These are phyloP conservation scores for Drosophila pseudotalamancana DNA, from an alignment of 2,888 invertebrate species.

Conservation along the genomic window DNA sequence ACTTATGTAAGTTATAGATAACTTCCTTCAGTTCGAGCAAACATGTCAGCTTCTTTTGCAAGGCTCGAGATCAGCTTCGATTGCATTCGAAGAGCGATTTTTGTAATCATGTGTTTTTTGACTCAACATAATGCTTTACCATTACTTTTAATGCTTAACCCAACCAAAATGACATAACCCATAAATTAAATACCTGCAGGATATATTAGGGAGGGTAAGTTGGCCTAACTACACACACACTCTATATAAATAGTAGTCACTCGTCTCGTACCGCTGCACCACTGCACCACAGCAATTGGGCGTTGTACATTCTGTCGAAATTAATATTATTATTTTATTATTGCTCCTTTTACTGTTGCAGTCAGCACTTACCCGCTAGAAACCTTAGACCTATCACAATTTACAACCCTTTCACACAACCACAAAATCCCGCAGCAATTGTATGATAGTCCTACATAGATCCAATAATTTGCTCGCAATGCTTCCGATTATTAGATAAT, in stretches of 20 bases:
- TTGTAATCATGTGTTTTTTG: constrained; percentile 13
- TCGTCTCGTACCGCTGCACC: constrained; percentile 36
- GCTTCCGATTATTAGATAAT: constrained; percentile 5
- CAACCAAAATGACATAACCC: constrained; percentile 59
- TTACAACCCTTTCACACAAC: not conserved
- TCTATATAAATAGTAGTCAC: constrained; percentile 35
- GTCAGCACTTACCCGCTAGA: constrained; percentile 41
- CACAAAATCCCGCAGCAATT: constrained; percentile 11
- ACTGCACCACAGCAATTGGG: constrained; percentile 54
- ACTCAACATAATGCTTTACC: constrained; percentile 46
- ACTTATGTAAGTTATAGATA: not conserved
- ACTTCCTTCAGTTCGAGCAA: not conserved
- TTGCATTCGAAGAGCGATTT: constrained; percentile 11
- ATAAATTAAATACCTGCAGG: constrained; percentile 75
- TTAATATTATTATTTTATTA: constrained; percentile 20
- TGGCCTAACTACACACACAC: constrained; percentile 62
- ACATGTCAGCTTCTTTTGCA: constrained; percentile 10
- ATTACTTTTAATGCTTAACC: constrained; percentile 69
- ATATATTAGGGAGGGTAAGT: constrained; percentile 85
- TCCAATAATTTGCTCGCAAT: constrained; percentile 36
- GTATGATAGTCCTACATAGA: constrained; percentile 32
- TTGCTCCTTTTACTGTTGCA: constrained; percentile 12
- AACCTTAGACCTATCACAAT: constrained; percentile 18
- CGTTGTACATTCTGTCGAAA: constrained; percentile 48
- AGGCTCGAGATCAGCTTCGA: constrained; percentile 14